Conservation (phyloP, 1,140 invertebrate species). For the Lanistes nyassanus region DNA sequence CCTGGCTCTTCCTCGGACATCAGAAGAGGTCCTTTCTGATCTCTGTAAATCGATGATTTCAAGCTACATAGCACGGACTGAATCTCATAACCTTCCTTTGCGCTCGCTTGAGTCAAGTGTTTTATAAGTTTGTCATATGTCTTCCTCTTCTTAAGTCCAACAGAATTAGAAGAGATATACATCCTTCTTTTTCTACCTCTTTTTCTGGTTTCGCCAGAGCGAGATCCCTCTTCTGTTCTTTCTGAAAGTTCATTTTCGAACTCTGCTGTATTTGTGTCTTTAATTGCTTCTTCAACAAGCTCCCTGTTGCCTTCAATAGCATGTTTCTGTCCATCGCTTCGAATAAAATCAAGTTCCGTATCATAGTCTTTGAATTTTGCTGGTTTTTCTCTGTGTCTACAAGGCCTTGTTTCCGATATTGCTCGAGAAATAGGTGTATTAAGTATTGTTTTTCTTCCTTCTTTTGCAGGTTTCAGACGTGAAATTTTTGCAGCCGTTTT, state of each 20-base stretch:
- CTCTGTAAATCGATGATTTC: not conserved
- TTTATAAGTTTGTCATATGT: constrained; percentile 20
- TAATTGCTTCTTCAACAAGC: no score
- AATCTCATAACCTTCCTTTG: constrained; percentile 7
- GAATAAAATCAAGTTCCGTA: not conserved
- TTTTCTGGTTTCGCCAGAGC: no score
- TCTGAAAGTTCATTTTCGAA: no score
- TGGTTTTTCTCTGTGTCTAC: not conserved
- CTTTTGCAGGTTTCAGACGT: no score
- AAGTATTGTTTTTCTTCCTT: not conserved
- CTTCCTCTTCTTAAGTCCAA: not conserved
- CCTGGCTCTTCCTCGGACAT: not conserved
- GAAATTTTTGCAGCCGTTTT: no score
- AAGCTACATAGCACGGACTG: constrained; percentile 1
- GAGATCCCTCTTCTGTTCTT: no score
- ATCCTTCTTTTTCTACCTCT: no score
- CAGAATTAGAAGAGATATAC: no score
- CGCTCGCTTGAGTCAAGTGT: constrained; percentile 2
- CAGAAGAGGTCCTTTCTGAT: no score
- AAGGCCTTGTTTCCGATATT: not conserved
- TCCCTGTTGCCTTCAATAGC: no score
- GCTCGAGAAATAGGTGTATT: not conserved
- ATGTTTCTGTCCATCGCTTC: not conserved
- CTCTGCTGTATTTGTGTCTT: no score
- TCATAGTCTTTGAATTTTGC: constrained; percentile 11